A percentile compares a stretch with the other conserved stretches of the same genome.
phyloP scores from a whole-genome alignment of 2,113 vertebrate genomes.

The Phoenicopterus ruber region DNA sequence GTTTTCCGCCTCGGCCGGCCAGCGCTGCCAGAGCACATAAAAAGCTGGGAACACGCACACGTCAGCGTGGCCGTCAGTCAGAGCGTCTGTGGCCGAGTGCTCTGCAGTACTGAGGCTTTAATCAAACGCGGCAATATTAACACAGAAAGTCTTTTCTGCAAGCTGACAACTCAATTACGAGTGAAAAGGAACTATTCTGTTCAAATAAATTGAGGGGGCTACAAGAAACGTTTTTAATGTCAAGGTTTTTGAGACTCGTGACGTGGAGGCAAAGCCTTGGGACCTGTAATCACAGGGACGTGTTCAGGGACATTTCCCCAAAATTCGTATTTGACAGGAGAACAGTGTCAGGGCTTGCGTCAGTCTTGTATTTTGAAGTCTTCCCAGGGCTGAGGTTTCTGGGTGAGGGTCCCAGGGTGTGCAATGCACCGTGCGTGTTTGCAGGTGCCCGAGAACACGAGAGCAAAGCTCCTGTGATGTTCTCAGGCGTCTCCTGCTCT shows the following conservation, averaged over 20 bases:
- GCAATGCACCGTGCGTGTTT: fast-evolving
- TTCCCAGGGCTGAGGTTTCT: background rate
- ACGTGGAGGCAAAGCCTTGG: background rate
- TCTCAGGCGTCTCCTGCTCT: background rate
- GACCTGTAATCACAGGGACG: background rate
- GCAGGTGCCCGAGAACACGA: background rate
- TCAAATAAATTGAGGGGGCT: background rate
- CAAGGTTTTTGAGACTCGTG: background rate
- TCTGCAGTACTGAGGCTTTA: background rate
- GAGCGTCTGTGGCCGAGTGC: background rate
- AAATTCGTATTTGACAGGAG: background rate
- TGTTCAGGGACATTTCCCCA: background rate
- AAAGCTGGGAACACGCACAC: background rate
- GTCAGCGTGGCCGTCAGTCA: background rate
- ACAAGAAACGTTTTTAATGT: background rate
- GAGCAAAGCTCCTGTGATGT: background rate
- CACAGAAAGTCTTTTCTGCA: background rate
- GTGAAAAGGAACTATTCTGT: background rate
- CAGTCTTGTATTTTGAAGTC: background rate
- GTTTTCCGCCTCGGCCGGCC: background rate
- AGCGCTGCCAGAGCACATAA: background rate
- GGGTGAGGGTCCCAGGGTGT: background rate
- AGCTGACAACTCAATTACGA: background rate
- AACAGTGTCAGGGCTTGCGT: background rate
- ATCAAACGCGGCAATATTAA: background rate